Conservation (phyloP, 1,140 invertebrate species). For the Phortica variegata region DNA sequence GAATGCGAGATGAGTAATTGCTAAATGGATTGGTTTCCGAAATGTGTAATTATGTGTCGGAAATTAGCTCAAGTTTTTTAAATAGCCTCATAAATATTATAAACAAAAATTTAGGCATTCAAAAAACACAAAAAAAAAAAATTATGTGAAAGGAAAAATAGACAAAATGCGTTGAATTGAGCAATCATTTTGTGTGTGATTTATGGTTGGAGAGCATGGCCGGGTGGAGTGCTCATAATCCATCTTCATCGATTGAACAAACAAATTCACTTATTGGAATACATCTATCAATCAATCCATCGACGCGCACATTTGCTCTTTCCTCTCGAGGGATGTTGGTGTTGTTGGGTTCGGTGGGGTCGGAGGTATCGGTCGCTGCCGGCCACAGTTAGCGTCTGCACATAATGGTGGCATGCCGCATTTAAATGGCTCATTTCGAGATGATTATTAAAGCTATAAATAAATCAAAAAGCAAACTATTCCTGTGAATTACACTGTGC, state of each 20-base stretch:
- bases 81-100: neutral
- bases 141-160: slow-evolving; percentile 12
- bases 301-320: slow-evolving; percentile 37
- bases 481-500: slow-evolving; percentile 52
- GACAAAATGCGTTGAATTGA: neutral
- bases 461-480: slow-evolving; percentile 40
- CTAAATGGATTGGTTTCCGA: slow-evolving; percentile 1
- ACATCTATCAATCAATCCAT: slow-evolving; percentile 37
- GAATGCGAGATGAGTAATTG: slow-evolving; percentile 41
- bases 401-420: slow-evolving; percentile 1
- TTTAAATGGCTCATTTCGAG: slow-evolving; percentile 10
- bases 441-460: slow-evolving; percentile 44
- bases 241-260: slow-evolving; percentile 51
- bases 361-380: too few relatives aligned
- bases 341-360: neutral
- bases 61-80: neutral
- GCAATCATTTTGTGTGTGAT: too few relatives aligned
- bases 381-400: too few relatives aligned
- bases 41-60: slow-evolving; percentile 15
- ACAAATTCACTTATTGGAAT: slow-evolving; percentile 26
- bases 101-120: neutral
- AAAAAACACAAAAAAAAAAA: neutral
- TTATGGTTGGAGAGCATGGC: neutral
- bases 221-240: slow-evolving; percentile 33
- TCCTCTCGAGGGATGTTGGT: too few relatives aligned